Percentiles rank a stretch among this genome's conserved stretches.
phyloP scores from a whole-genome alignment of 2,113 vertebrate genomes.

The Callopanchax toddi region DNA sequence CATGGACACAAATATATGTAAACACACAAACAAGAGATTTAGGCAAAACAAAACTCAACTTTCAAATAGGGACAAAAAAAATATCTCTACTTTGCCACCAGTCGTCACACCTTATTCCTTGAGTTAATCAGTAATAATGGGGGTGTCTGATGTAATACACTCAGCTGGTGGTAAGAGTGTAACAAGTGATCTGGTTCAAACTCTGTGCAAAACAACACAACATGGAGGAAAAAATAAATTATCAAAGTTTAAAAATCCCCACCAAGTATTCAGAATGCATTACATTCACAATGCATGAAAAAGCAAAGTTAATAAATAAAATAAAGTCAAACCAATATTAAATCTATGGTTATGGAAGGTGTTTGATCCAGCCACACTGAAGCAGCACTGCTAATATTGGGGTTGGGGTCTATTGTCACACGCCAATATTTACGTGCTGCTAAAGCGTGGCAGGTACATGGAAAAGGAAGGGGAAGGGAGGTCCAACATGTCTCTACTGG shows the following conservation, averaged over 20 bases:
- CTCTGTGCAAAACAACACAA: too few species aligned
- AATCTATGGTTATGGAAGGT: conserved; percentile 53
- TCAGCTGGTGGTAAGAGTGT: conserved; percentile 20
- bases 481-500: conserved; percentile 45
- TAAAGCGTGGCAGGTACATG: conserved; percentile 90
- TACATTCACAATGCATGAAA: conserved; percentile 18
- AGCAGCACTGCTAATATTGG: conserved; percentile 99
- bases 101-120: too few species aligned
- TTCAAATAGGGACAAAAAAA: too few species aligned
- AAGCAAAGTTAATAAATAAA: conserved; percentile 11
- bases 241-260: conserved; percentile 2
- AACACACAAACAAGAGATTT: conserved; percentile 3
- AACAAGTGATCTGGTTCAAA: conserved; percentile 19
- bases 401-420: conserved; percentile 88
- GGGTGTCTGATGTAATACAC: conserved; percentile 37
- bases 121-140: conserved; percentile 55
- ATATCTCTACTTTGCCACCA: too few species aligned
- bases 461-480: conserved; percentile 22
- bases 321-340: conserved; percentile 20
- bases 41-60: conserved; percentile 26
- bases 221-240: not conserved
- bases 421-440: conserved; percentile 99
- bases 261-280: conserved; percentile 9
- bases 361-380: conserved; percentile 88
- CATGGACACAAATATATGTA: conserved; percentile 22